A percentile compares a stretch with the other conserved stretches of the same genome.
Conservation (phyloP, 2,888 invertebrate genomes). For the Clunio marinus region DNA sequence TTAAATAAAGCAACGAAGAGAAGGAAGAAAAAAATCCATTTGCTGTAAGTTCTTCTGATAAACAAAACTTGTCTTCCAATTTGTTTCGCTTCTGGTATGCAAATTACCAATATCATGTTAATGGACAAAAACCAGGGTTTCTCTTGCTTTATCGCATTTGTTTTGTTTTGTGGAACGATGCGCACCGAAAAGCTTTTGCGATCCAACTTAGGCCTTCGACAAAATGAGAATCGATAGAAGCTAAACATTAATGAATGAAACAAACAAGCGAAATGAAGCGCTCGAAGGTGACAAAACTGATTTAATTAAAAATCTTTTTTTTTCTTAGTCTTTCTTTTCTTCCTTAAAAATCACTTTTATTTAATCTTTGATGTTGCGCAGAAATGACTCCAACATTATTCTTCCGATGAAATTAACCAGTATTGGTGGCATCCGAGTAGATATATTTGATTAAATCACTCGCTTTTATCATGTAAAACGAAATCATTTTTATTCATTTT, state of each 20-base stretch:
- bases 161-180: neutral
- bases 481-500: neutral
- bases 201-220: neutral
- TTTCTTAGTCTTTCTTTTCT: too few relatives aligned
- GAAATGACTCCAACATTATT: too few relatives aligned
- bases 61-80: slow-evolving; percentile 39
- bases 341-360: too few relatives aligned
- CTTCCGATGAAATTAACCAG: too few relatives aligned
- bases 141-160: slow-evolving; percentile 19
- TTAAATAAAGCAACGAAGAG: slow-evolving; percentile 8
- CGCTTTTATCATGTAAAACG: slow-evolving; percentile 26
- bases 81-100: slow-evolving; percentile 40
- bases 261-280: neutral
- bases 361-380: too few relatives aligned
- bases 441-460: slow-evolving; percentile 35
- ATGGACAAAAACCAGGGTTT: slow-evolving; percentile 34
- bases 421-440: neutral
- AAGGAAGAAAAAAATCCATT: slow-evolving; percentile 35
- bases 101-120: slow-evolving; percentile 36
- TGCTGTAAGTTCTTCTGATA: slow-evolving; percentile 36
- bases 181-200: neutral
- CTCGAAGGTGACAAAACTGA: slow-evolving; percentile 24
- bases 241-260: neutral
- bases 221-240: neutral
- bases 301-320: slow-evolving; percentile 4